A percentile compares a stretch with the other conserved stretches of the same genome.
Evolutionary conservation across 2,888 invertebrate species (phyloP).

Genomic region (Aphidius colemani): DNA sequence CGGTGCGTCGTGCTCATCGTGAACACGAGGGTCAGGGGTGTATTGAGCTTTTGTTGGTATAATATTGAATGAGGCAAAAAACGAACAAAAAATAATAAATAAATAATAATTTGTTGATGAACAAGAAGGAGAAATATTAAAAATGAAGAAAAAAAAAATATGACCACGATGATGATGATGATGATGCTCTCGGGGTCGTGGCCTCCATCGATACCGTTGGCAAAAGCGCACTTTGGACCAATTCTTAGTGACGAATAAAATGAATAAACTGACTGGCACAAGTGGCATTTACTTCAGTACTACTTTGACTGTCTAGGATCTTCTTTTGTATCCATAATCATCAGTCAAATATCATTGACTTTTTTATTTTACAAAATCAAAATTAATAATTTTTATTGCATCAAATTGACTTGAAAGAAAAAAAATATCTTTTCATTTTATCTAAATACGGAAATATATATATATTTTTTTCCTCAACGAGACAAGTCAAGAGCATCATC

Average conservation of each 20-base stretch:
- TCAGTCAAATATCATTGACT: constrained; percentile 7
- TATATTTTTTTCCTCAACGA: background rate
- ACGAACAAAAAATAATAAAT: background rate
- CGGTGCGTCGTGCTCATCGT: constrained; percentile 5
- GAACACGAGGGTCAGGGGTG: constrained; percentile 13
- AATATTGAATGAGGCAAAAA: background rate
- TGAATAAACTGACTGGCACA: constrained; percentile 52
- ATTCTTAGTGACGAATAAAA: constrained; percentile 46
- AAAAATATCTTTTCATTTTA: constrained; percentile 10
- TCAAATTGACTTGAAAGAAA: constrained; percentile 8
- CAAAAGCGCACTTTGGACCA: constrained; percentile 56
- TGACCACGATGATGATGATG: constrained; percentile 22
- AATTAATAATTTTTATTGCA: background rate
- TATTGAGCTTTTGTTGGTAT: background rate
- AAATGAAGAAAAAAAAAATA: background rate
- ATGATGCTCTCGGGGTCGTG: constrained; percentile 44
- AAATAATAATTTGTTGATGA: background rate
- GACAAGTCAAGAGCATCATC: no score
- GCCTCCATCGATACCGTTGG: constrained; percentile 47
- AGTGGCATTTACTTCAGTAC: constrained; percentile 52
- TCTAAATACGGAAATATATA: no score
- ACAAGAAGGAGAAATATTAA: background rate
- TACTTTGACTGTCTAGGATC: constrained; percentile 39
- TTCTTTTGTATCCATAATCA: constrained; percentile 9
- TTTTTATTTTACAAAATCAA: constrained; percentile 21